Conservation (phyloP, 2,113 vertebrate genomes). For the Casuarius casuarius region DNA sequence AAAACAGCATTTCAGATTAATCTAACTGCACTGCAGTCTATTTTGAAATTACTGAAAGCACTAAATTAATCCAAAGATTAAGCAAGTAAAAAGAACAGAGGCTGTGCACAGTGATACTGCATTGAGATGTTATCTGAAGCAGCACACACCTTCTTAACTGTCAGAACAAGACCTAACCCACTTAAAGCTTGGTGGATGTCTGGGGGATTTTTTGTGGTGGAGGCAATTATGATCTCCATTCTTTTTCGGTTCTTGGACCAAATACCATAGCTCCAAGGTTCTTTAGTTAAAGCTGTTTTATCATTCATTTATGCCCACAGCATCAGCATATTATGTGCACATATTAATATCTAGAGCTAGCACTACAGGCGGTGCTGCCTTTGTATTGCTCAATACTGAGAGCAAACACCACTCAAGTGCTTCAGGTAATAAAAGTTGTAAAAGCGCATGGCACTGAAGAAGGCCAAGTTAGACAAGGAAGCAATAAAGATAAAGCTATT, state of each 20-base stretch:
- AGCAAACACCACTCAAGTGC: background rate
- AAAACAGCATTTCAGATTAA: background rate
- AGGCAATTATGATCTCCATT: background rate
- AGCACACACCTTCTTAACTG: conserved; percentile 53
- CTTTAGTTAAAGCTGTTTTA: background rate
- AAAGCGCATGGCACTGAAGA: background rate
- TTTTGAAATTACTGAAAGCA: background rate
- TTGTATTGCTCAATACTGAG: background rate
- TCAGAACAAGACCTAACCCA: conserved; percentile 59
- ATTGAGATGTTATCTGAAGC: conserved; percentile 53
- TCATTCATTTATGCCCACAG: conserved; percentile 24
- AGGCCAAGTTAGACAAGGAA: background rate
- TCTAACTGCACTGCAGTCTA: background rate
- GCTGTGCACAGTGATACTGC: background rate
- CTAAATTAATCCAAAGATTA: conserved; percentile 19
- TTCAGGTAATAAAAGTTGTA: background rate
- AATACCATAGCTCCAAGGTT: conserved; percentile 51
- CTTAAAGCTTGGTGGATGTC: conserved; percentile 17
- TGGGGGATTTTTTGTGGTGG: conserved; percentile 8
- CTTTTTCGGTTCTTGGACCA: conserved; percentile 44
- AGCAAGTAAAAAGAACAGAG: background rate
- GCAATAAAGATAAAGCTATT: background rate
- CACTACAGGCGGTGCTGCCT: background rate
- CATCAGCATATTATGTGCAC: background rate
- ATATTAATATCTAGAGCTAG: background rate